These are phyloP conservation scores for Metellina segmentata DNA, from an alignment of 2,888 invertebrate species.

Conservation along the genomic window DNA sequence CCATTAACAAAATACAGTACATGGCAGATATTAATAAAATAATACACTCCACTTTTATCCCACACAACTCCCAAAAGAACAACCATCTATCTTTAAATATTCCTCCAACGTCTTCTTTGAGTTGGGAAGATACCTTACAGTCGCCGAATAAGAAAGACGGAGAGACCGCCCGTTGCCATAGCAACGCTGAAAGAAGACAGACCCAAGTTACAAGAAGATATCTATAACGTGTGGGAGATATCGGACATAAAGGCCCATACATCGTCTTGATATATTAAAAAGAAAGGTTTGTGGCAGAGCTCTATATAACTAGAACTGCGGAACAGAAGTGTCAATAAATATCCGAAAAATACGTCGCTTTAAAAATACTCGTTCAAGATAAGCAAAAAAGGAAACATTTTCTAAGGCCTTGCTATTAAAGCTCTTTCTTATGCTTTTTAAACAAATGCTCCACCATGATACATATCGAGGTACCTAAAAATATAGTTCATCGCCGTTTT, in stretches of 20 bases:
- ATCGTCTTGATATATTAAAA: neutral
- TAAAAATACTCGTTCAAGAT: neutral
- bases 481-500: too few relatives aligned
- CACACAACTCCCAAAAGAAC: neutral
- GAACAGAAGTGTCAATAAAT: neutral
- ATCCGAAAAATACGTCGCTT: neutral
- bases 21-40: neutral
- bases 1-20: neutral
- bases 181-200: neutral
- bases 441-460: too few relatives aligned
- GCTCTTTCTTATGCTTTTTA: too few relatives aligned
- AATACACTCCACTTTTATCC: neutral
- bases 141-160: neutral
- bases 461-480: too few relatives aligned
- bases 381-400: too few relatives aligned
- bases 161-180: neutral
- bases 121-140: neutral
- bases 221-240: neutral
- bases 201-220: neutral
- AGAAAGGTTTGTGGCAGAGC: neutral
- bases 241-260: neutral
- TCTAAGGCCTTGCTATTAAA: too few relatives aligned
- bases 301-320: neutral
- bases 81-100: neutral
- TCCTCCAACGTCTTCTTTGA: neutral